Evolutionary conservation across 2,113 vertebrate genomes (phyloP).

Genomic region (Caloenas nicobarica): DNA sequence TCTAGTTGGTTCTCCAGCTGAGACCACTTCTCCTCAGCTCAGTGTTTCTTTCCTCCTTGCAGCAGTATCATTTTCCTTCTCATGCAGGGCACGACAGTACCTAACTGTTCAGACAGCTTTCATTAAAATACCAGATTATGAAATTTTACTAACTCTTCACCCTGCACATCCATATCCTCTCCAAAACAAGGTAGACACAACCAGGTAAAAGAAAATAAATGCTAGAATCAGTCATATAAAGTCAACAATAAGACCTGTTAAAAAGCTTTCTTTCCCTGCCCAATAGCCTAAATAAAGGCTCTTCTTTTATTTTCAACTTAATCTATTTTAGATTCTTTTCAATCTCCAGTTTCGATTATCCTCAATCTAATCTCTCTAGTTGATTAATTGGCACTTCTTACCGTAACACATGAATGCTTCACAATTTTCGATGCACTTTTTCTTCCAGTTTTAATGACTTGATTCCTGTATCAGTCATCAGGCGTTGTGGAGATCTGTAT

Average conservation of each 20-base stretch:
- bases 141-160: neutral
- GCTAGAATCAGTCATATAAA: neutral
- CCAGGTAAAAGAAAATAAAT: neutral
- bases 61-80: neutral
- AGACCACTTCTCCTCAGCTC: neutral
- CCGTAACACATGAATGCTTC: neutral
- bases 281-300: neutral
- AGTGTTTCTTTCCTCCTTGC: neutral
- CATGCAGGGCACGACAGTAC: neutral
- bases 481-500: neutral
- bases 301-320: neutral
- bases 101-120: neutral
- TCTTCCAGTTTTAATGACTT: neutral
- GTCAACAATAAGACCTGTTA: neutral
- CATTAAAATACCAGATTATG: slow-evolving; percentile 6
- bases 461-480: neutral
- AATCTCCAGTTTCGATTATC: neutral
- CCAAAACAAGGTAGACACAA: neutral
- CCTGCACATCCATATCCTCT: neutral
- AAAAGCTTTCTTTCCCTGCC: neutral
- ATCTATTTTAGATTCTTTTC: neutral
- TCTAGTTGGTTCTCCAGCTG: neutral
- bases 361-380: neutral
- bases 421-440: neutral
- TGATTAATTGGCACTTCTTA: neutral